Conservation (phyloP, 1,140 invertebrate genomes). For the Homarus americanus region DNA sequence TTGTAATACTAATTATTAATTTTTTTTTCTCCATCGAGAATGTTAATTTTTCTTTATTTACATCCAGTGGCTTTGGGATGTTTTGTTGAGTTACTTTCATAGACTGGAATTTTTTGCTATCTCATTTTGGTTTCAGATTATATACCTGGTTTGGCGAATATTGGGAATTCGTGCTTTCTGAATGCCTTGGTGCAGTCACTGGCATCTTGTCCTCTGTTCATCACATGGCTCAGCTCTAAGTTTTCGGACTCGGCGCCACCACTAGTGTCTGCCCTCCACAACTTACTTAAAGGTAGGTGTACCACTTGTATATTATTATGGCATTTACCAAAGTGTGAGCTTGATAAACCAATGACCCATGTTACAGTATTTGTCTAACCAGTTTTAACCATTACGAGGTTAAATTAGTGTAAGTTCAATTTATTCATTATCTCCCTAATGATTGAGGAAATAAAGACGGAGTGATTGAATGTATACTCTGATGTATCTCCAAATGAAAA, state of each 20-base stretch:
- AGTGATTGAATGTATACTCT: too few relatives aligned
- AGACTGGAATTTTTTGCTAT: not conserved
- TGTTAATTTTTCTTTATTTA: not conserved
- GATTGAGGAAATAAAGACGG: too few relatives aligned
- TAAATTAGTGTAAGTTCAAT: too few relatives aligned
- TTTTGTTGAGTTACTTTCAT: not conserved
- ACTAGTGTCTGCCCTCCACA: slow-evolving; percentile 55
- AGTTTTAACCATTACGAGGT: too few relatives aligned
- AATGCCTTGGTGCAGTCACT: slow-evolving; percentile 91
- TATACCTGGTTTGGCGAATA: slow-evolving; percentile 86
- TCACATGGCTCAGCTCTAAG: slow-evolving; percentile 84
- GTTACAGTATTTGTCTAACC: too few relatives aligned
- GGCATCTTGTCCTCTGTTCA: slow-evolving; percentile 87
- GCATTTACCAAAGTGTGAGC: too few relatives aligned
- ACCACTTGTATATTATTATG: too few relatives aligned
- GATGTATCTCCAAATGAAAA: too few relatives aligned
- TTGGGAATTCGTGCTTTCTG: slow-evolving; percentile 91
- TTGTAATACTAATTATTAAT: not conserved
- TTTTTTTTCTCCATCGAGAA: not conserved
- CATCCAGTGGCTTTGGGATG: not conserved
- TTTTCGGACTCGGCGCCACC: slow-evolving; percentile 11
- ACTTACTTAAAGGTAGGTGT: slow-evolving; percentile 67
- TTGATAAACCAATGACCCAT: too few relatives aligned
- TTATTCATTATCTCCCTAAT: too few relatives aligned
- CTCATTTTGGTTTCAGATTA: slow-evolving; percentile 41